These are phyloP conservation scores for Crambe crambe DNA, from an alignment of 37 sponge, comb jelly and placozoan species.

Conservation along the genomic window DNA sequence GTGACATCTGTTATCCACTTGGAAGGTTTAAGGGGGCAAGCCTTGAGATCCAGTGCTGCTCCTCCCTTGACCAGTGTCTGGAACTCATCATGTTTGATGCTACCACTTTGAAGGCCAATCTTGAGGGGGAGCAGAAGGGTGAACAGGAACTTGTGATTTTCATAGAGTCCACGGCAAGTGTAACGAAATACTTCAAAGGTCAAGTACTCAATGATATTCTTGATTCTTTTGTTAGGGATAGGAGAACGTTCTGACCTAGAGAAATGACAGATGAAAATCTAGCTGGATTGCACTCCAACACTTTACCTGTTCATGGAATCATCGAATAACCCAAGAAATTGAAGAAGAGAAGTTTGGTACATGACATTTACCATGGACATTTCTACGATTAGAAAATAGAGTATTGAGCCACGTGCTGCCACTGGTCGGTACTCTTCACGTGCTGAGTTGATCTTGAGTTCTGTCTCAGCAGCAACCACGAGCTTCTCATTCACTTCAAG, in stretches of 20 bases:
- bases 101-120: constrained; percentile 83
- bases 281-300: neutral
- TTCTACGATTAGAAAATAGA: constrained; percentile 99
- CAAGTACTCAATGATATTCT: constrained; percentile 92
- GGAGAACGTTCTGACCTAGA: constrained; percentile 89
- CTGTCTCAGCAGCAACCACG: constrained; percentile 92
- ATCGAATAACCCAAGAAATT: constrained; percentile 97
- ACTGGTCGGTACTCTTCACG: constrained; percentile 99
- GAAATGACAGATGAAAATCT: neutral
- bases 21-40: constrained; percentile 83
- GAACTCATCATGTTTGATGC: constrained; percentile 90
- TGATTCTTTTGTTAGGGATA: constrained; percentile 83
- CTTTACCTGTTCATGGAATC: constrained; percentile 84
- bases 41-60: constrained; percentile 97
- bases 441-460: constrained; percentile 93
- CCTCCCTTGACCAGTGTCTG: constrained; percentile 96
- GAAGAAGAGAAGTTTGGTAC: constrained; percentile 97
- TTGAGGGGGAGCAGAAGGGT: constrained; percentile 96
- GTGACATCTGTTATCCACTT: constrained; percentile 98
- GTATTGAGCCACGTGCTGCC: constrained; percentile 93
- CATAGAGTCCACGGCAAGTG: constrained; percentile 92
- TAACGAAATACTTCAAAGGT: constrained; percentile 92
- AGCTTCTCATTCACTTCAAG: constrained; percentile 95
- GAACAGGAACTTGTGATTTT: constrained; percentile 98
- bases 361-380: constrained; percentile 99